Evolutionary conservation across 2,888 invertebrate genomes (phyloP).

Genomic region (Homarus gammarus): DNA sequence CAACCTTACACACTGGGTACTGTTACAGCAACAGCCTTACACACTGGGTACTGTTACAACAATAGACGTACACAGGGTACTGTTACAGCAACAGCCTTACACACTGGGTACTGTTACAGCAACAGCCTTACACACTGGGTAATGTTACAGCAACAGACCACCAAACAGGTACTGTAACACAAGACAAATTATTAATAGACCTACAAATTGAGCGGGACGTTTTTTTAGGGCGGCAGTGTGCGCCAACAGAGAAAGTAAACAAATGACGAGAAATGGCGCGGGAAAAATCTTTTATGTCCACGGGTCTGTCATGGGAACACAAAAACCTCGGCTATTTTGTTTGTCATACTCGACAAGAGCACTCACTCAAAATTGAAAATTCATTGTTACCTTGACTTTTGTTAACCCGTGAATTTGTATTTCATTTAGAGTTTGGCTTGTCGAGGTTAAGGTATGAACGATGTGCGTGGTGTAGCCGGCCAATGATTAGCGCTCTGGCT

Average conservation of each 20-base stretch:
- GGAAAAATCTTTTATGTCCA: background rate
- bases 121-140: no score
- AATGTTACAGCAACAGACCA: no score
- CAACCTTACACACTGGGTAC: no score
- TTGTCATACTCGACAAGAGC: background rate
- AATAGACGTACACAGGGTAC: no score
- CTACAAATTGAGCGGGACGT: background rate
- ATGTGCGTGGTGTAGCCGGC: background rate
- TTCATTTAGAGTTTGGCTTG: background rate
- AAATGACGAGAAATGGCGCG: background rate
- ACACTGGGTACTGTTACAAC: no score
- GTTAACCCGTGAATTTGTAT: background rate
- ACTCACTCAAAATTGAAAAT: background rate
- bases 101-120: no score
- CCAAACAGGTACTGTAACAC: no score
- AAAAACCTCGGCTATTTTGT: background rate
- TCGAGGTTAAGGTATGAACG: background rate
- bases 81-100: no score
- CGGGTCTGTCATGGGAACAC: background rate
- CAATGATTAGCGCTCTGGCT: background rate
- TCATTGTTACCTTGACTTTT: constrained; percentile 1
- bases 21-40: no score
- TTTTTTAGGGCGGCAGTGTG: background rate
- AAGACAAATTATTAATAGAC: background rate
- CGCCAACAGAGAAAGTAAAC: background rate